These are phyloP conservation scores for Melangyna quadrimaculata DNA, from an alignment of 2,888 invertebrate species.

Conservation along the genomic window DNA sequence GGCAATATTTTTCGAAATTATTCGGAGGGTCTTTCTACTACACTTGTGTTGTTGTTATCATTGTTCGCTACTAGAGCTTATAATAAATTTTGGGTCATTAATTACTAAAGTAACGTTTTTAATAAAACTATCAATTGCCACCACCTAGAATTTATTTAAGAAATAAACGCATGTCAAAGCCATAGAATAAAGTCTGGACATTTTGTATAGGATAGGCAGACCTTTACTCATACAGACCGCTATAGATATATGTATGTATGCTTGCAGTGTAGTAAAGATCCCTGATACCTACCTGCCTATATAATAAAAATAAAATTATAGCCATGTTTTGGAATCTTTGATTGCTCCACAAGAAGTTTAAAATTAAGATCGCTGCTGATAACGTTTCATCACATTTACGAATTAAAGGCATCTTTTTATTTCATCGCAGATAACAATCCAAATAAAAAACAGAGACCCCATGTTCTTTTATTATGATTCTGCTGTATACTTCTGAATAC, in stretches of 20 bases:
- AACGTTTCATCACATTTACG: slow-evolving; percentile 72
- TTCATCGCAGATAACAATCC: slow-evolving; percentile 70
- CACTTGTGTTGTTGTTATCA: neutral
- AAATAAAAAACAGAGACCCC: slow-evolving; percentile 62
- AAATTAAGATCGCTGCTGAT: slow-evolving; percentile 72
- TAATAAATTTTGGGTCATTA: slow-evolving; percentile 23
- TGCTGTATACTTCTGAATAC: slow-evolving; percentile 64
- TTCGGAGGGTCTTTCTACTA: no score
- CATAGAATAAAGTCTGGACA: neutral
- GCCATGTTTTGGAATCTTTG: slow-evolving; percentile 74
- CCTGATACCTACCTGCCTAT: neutral
- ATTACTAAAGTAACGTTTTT: slow-evolving; percentile 16
- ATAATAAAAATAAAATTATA: slow-evolving; percentile 75
- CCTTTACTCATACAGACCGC: neutral
- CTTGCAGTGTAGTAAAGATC: neutral
- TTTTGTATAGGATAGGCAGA: neutral
- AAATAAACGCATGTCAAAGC: slow-evolving; percentile 17
- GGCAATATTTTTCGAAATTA: no score
- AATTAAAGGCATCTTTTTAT: slow-evolving; percentile 69
- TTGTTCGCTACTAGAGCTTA: neutral
- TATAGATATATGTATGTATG: neutral
- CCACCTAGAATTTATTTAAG: slow-evolving; percentile 12
- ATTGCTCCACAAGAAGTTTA: slow-evolving; percentile 73
- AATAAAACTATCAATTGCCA: slow-evolving; percentile 3
- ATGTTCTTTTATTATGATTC: slow-evolving; percentile 67